Evolutionary conservation across 2,888 invertebrate genomes (phyloP).

Genomic region (Orchesella flavescens): DNA sequence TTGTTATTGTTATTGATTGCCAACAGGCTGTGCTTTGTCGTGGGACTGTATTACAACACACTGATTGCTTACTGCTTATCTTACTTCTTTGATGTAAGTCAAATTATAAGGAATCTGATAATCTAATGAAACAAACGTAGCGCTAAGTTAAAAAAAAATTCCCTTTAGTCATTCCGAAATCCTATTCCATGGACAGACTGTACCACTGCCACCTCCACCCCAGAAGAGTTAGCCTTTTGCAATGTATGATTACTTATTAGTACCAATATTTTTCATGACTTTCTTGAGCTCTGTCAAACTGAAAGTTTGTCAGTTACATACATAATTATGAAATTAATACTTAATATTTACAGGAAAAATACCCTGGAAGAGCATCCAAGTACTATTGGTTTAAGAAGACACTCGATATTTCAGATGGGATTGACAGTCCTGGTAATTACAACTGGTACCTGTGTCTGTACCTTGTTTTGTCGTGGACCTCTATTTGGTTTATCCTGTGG

Average conservation of each 20-base stretch:
- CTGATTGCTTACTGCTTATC: constrained; percentile 46
- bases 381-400: constrained; percentile 57
- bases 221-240: neutral
- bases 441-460: constrained; percentile 34
- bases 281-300: no score
- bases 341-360: no score
- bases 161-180: constrained; percentile 27
- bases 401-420: constrained; percentile 35
- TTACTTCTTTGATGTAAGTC: constrained; percentile 54
- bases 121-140: no score
- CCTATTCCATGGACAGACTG: constrained; percentile 54
- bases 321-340: no score
- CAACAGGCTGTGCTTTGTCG: constrained; percentile 33
- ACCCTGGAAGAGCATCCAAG: constrained; percentile 13
- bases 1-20: no score
- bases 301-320: no score
- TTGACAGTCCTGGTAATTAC: constrained; percentile 32
- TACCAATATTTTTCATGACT: no score
- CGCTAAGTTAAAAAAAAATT: constrained; percentile 12
- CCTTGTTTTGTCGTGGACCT: constrained; percentile 25
- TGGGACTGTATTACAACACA: constrained; percentile 62
- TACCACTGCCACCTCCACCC: neutral
- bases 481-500: constrained; percentile 43
- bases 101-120: no score
- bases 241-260: no score